A percentile compares a stretch with the other conserved stretches of the same genome.
These are phyloP conservation scores for Tethya wilhelma DNA, from an alignment of 37 sponge, comb jelly and placozoan species.

Conservation along the genomic window DNA sequence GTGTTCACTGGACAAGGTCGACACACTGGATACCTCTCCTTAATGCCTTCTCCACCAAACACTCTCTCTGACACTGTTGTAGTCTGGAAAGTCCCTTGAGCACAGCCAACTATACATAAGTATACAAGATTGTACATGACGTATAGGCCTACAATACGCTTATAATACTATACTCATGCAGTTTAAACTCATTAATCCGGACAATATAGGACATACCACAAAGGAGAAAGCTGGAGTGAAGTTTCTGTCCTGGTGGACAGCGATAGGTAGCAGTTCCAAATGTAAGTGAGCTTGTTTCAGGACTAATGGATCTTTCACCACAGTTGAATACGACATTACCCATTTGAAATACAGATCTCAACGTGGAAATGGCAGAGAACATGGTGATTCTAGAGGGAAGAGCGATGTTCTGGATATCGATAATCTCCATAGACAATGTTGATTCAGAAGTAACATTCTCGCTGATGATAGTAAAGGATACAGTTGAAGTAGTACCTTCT, in stretches of 20 bases:
- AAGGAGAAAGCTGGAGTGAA: slow-evolving; percentile 17
- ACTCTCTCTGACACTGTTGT: neutral
- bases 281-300: neutral
- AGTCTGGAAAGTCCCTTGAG: neutral
- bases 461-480: neutral
- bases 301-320: neutral
- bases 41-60: neutral
- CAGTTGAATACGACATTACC: neutral
- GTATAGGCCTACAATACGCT: too few species aligned
- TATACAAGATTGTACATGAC: too few species aligned
- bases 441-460: neutral
- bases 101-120: slow-evolving; percentile 20
- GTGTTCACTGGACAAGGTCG: neutral
- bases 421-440: neutral
- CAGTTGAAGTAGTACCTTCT: neutral
- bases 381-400: neutral
- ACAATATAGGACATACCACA: too few species aligned
- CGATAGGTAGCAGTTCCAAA: neutral
- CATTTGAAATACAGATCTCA: neutral
- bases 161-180: too few species aligned
- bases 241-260: slow-evolving; percentile 40
- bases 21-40: neutral
- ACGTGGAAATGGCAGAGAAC: neutral
- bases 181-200: slow-evolving; percentile 6
- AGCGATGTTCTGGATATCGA: slow-evolving; percentile 8